phyloP scores from a whole-genome alignment of 2,888 invertebrate species.

The Suillia variegata region DNA sequence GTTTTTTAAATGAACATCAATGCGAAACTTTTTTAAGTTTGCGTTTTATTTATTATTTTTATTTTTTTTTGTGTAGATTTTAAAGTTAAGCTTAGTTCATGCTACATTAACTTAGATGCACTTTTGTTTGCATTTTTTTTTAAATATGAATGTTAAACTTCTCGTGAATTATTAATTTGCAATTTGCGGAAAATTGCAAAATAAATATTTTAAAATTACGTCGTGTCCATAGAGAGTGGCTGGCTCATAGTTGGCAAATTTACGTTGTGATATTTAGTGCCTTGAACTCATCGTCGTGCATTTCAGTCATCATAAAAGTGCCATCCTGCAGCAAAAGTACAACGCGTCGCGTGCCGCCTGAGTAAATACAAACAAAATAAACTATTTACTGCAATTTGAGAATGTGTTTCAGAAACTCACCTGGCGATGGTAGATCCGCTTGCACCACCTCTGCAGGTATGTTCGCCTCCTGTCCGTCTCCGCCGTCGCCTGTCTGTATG shows the following conservation, averaged over 20 bases:
- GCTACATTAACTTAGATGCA: too few relatives aligned
- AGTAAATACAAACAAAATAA: neutral
- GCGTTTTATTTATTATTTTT: too few relatives aligned
- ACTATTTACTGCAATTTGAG: neutral
- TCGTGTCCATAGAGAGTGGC: too few relatives aligned
- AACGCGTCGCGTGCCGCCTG: conserved; percentile 82
- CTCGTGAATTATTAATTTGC: too few relatives aligned
- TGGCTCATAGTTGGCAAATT: conserved; percentile 18
- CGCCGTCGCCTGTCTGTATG: conserved; percentile 47
- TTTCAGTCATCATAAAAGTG: conserved; percentile 84
- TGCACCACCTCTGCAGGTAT: conserved; percentile 86
- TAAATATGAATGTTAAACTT: too few relatives aligned
- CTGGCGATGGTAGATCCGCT: conserved; percentile 82
- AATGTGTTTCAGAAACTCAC: conserved; percentile 60
- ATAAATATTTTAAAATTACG: too few relatives aligned
- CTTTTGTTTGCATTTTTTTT: too few relatives aligned
- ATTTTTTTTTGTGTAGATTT: too few relatives aligned
- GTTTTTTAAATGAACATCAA: too few relatives aligned
- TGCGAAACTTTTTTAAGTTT: too few relatives aligned
- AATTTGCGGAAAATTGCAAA: too few relatives aligned
- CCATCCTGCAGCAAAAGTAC: conserved; percentile 84
- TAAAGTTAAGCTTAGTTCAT: too few relatives aligned
- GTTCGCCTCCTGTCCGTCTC: conserved; percentile 70
- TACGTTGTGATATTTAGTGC: conserved; percentile 60
- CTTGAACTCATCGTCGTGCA: conserved; percentile 80